Base-by-base conservation (phyloP, 2,113 vertebrate species). In the Amblyornis subalaris region DNA sequence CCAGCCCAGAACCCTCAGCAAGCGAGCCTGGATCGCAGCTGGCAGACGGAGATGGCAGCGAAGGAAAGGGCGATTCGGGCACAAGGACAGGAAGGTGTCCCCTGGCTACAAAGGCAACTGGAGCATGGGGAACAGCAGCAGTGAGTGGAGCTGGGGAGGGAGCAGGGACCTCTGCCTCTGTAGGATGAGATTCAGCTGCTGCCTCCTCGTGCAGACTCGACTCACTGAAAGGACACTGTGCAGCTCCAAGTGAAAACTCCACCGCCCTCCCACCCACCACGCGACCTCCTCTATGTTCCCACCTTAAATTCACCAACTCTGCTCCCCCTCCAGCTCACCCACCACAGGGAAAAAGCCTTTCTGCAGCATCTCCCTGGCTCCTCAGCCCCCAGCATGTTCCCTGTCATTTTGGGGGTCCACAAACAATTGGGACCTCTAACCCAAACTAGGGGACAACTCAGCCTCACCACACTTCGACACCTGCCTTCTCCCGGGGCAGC, bases 401-500 rank as follows among this genome's bases (percentile, higher is more conserved):
- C 28, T 10, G 23, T 4, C 18, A n/a, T 19, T 44, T 9, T 28
- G 35, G 31, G 65, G 57, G 11, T 7, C 21, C 58, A 31, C 42
- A 7, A 28, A 12, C 29, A 26, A 2, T 4, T 28, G 20, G 42
- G 50, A 18, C 19, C 42, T 36, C 0, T 19, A 33, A 10, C 67
- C 76, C 58, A 28, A 18, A 8, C 9, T 3, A 3, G 4, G 58
- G 50, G 36, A 25, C 54, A 47, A 16, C 19, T 16, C 60, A 62
- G 61, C 81, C 55, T 50, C 40, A 8, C 13, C 69, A 5, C 44
- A 6, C 26, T 5, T 21, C 0, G 0, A 15, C 50, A 29, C 3
- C 44, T 28, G 14, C 64, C 62, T 57, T 19, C 35, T 13, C 76
- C 2, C 0, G 0, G 71, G 72, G 25, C 55, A 58, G 26, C 0